Conservation (phyloP, 2,888 invertebrate genomes). For the Tubulanus polymorphus region DNA sequence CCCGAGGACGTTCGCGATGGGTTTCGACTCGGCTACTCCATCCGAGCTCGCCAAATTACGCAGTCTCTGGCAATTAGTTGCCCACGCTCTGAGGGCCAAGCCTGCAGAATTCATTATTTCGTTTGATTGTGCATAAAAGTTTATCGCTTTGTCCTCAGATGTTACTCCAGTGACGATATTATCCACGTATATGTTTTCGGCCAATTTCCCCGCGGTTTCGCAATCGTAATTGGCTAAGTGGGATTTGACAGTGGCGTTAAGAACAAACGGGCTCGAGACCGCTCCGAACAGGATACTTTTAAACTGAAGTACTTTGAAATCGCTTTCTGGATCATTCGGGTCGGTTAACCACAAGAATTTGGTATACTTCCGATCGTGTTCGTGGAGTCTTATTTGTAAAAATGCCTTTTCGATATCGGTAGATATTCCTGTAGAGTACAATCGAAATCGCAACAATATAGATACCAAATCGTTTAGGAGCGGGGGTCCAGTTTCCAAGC, state of each 20-base stretch:
- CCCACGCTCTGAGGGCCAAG: constrained; percentile 17
- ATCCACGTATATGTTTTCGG: constrained; percentile 16
- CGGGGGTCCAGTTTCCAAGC: constrained; percentile 13
- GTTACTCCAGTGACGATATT: constrained; percentile 10
- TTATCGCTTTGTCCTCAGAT: not conserved
- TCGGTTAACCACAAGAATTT: constrained; percentile 19
- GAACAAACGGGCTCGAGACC: constrained; percentile 8
- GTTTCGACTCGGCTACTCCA: not conserved
- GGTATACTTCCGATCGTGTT: constrained; percentile 13
- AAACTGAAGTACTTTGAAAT: constrained; percentile 11
- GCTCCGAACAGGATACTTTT: constrained; percentile 14
- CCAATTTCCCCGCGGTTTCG: not conserved
- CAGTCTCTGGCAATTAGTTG: constrained; percentile 5
- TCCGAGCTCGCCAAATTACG: constrained; percentile 1
- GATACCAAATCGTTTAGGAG: constrained; percentile 17
- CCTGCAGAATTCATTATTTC: constrained; percentile 7
- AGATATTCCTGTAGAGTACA: constrained; percentile 9
- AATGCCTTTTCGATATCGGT: constrained; percentile 9
- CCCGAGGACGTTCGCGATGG: constrained; percentile 7
- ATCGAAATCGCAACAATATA: constrained; percentile 18
- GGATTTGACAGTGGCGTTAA: constrained; percentile 15
- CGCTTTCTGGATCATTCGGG: constrained; percentile 13
- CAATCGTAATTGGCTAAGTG: constrained; percentile 9
- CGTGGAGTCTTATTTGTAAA: constrained; percentile 12
- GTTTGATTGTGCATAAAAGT: constrained; percentile 8